Evolutionary conservation across 2,113 vertebrate species (phyloP), one percentile per base, ranked within the genome.

Genomic region (Acinonyx jubatus): DNA sequence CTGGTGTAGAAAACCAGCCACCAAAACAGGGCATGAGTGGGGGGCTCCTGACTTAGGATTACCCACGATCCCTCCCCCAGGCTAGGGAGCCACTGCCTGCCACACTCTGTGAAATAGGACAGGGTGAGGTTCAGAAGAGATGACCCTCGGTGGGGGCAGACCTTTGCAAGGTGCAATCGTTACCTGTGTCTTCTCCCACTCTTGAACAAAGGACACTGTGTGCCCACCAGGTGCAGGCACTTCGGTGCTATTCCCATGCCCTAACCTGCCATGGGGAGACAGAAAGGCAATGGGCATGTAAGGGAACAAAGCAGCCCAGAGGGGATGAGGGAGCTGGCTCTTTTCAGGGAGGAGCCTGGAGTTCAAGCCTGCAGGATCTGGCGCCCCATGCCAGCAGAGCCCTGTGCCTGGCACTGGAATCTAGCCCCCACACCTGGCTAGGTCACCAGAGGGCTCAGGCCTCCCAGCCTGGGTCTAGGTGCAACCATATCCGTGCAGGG

Each of bases 201-300:
- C 29, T 7, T 25, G 4, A 12, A 69, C 57, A 21, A 50, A 16
- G n/a, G 0, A 13, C 14, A 0, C 38, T 4, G 31, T 19, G 50
- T 38, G 7, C 31, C 76, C 63, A 18, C 52, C 8, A 7, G 66
- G 33, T 7, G 63, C n/a, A 4, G 79, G 10, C 10, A 5, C 25
- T 66, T 19, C 1, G 0, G 11, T 5, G 36, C 31, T 2, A 31
- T 7, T 18, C 16, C 65, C 41, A 1, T 0, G 3, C 33, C 11
- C 19, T 19, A 4, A 2, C 23, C 33, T 36, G 48, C 21, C 18
- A 4, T 8, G 14, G 16, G 4, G 15, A 19, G 11, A 3, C 25
- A 18, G 52, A 21, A 11, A 73, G 78, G 33, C 29, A 5, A 13
- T 0, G 4, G 23, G 33, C 18, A 12, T 3, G 29, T 3, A 23